phyloP scores from a whole-genome alignment of 2,888 invertebrate species.

The Tiliacea citrago region DNA sequence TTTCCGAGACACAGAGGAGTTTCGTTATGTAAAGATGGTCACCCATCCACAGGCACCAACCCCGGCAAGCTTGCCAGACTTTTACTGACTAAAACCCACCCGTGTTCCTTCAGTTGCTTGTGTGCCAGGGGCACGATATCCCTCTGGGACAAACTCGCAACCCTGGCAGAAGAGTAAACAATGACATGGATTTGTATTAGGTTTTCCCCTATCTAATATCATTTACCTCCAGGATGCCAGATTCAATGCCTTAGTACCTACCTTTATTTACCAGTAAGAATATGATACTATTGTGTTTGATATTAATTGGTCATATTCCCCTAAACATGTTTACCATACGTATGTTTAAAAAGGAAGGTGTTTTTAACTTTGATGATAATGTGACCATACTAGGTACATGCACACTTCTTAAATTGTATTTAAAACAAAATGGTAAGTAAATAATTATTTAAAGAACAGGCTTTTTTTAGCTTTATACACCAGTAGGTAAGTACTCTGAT shows the following conservation, averaged over 20 bases:
- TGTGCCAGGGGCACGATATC: too few species aligned
- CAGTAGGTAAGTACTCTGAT: neutral
- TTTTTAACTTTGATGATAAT: neutral
- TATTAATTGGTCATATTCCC: neutral
- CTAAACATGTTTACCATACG: neutral
- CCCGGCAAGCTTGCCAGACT: too few species aligned
- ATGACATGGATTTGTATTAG: neutral
- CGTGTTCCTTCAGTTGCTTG: too few species aligned
- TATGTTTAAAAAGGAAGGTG: neutral
- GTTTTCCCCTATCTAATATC: neutral
- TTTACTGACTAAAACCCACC: too few species aligned
- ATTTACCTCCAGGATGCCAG: neutral
- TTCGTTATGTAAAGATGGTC: too few species aligned
- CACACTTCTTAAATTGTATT: neutral
- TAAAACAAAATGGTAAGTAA: neutral
- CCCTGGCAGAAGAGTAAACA: too few species aligned
- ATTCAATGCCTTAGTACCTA: neutral
- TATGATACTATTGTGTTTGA: constrained; percentile 15
- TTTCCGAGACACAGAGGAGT: too few species aligned
- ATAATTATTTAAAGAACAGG: neutral
- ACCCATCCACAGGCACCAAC: too few species aligned
- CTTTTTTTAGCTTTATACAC: neutral
- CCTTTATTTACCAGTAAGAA: neutral
- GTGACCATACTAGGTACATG: neutral
- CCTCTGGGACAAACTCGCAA: too few species aligned